Evolutionary conservation across 2,888 invertebrate genomes (phyloP), one percentile per base, ranked within the genome.

Genomic region (Crossocerus cetratus): DNA sequence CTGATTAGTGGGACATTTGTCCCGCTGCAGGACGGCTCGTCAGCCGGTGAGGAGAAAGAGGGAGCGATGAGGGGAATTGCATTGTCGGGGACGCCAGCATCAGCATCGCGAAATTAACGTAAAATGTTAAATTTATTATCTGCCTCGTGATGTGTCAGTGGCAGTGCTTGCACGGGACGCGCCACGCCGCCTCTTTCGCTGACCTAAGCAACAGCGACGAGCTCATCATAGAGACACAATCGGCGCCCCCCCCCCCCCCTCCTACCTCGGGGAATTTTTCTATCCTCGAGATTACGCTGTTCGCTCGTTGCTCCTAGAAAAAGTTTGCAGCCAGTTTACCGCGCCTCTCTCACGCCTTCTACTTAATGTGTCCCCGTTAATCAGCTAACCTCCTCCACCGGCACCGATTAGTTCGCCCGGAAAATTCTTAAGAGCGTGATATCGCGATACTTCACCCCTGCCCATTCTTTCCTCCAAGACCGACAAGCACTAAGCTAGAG

Each of bases 1-100:
- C 49, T 49, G 49, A 49, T 49, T 49, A 49, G 49, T 49, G 49
- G 49, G 49, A 49, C 49, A 49, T 49, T 49, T 49, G 49, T 49
- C 49, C 49, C 16, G 14, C 14, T 13, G 16, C 16, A 49, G 16
- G 14, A 14, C 16, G 11, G 14, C 8, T 14, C 49, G 49, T 49
- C 49, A 16, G 49, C 49, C 16, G 16, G 16, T 4, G 49, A 49
- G 49, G 16, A 49, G 49, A 32, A 32, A 32, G 32, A 32, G 32
- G 32, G 32, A 32, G 32, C 8, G 3, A 32, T 11, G 32, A 32
- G 32, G 32, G 32, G 8, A 32, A 32, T 32, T 32, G 32, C 13
- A 49, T 49, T 16, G 49, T n/a, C 4, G 49, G 14, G n/a, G 2
- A 11, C 49, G 5, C 16, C 49, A 49, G n/a, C 49, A 49, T 14